A percentile compares a stretch with the other conserved stretches of the same genome.
phyloP scores from a whole-genome alignment of 1,140 invertebrate genomes.

The Drosophila baimaii region DNA sequence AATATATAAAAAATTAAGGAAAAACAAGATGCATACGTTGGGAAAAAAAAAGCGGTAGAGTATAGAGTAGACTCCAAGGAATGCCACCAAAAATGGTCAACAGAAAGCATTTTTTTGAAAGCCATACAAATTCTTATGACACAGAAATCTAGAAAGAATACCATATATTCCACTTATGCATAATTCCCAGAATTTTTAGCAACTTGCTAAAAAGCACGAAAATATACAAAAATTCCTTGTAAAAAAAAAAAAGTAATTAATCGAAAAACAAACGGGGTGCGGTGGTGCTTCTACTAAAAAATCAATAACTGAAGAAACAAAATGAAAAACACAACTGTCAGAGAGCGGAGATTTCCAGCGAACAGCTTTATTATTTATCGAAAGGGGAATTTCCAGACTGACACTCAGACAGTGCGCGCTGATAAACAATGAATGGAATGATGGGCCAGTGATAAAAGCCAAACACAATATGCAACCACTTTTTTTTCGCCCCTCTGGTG shows the following conservation, averaged over 20 bases:
- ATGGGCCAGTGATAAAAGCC: neutral
- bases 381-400: slow-evolving; percentile 27
- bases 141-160: neutral
- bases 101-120: neutral
- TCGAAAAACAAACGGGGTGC: neutral
- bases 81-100: slow-evolving; percentile 26
- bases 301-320: slow-evolving; percentile 12
- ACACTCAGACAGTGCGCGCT: neutral
- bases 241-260: slow-evolving; percentile 10
- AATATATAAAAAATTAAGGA: neutral
- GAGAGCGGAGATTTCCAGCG: slow-evolving; percentile 22
- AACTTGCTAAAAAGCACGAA: neutral
- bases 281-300: neutral
- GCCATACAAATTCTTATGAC: neutral
- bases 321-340: slow-evolving; percentile 34
- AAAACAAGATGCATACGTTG: slow-evolving; percentile 11
- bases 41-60: neutral
- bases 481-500: neutral
- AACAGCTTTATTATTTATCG: slow-evolving; percentile 23
- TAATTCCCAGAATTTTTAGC: slow-evolving; percentile 4
- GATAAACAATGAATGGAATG: slow-evolving; percentile 34
- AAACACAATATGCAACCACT: slow-evolving; percentile 11
- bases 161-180: neutral
- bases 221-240: neutral
- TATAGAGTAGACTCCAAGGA: slow-evolving; percentile 11